These are phyloP conservation scores for Pampus argenteus DNA, from an alignment of 2,797 vertebrate species.

Conservation along the genomic window DNA sequence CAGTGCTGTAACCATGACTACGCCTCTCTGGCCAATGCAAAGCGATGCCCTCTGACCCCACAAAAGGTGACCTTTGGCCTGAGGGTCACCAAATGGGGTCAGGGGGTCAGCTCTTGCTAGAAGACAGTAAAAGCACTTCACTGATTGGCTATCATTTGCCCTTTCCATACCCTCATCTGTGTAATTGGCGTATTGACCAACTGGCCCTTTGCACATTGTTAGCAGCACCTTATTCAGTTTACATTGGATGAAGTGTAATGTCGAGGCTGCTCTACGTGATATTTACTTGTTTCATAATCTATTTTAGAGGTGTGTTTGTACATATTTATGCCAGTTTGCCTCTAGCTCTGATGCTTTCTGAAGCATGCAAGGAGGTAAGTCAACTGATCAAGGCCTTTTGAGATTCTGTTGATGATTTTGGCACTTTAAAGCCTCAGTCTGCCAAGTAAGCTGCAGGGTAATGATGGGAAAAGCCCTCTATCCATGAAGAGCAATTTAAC, in stretches of 20 bases:
- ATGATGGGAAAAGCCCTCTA: slow-evolving; percentile 18
- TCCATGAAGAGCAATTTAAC: slow-evolving; percentile 12
- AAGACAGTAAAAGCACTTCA: slow-evolving; percentile 82
- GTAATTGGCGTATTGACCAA: slow-evolving; percentile 84
- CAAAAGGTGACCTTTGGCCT: slow-evolving; percentile 77
- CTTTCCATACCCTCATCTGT: slow-evolving; percentile 80
- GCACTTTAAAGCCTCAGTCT: neutral
- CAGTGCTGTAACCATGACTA: slow-evolving; percentile 76
- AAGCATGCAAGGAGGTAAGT: slow-evolving; percentile 2
- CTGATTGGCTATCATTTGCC: slow-evolving; percentile 86
- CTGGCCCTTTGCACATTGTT: slow-evolving; percentile 69
- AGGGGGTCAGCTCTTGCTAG: slow-evolving; percentile 76
- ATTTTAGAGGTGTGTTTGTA: slow-evolving; percentile 12
- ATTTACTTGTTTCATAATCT: slow-evolving; percentile 79
- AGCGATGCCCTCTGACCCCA: slow-evolving; percentile 75
- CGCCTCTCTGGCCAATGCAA: slow-evolving; percentile 64
- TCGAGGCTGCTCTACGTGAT: slow-evolving; percentile 6
- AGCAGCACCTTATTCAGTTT: slow-evolving; percentile 65
- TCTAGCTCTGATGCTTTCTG: neutral
- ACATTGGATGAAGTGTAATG: slow-evolving; percentile 27
- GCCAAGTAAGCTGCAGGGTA: slow-evolving; percentile 1
- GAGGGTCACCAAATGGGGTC: slow-evolving; percentile 71
- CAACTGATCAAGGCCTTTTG: slow-evolving; percentile 6
- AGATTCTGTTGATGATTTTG: neutral
- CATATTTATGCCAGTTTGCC: neutral